These are phyloP conservation scores for Helicorthomorpha holstii DNA, from an alignment of 1,140 invertebrate species.

Conservation along the genomic window DNA sequence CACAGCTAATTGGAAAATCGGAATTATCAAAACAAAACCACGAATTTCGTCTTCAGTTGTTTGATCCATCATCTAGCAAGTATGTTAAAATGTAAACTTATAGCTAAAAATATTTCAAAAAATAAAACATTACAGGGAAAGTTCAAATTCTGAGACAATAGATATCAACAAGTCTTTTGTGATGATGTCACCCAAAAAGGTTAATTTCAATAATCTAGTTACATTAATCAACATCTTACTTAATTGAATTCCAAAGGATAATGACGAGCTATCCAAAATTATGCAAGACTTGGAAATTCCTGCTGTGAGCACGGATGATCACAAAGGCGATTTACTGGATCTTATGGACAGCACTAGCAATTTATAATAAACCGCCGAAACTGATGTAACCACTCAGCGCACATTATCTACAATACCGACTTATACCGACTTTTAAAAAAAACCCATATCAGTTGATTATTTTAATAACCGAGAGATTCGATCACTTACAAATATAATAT, in stretches of 20 bases:
- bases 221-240: background rate
- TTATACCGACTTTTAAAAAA: no score
- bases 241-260: background rate
- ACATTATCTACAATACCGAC: no score
- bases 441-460: no score
- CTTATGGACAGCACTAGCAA: slow-evolving; percentile 1
- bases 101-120: background rate
- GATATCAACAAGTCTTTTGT: no score
- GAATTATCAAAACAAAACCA: background rate
- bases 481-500: background rate
- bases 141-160: no score
- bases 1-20: background rate
- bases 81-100: background rate
- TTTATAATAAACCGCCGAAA: background rate
- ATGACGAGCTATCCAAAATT: background rate
- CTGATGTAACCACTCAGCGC: no score
- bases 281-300: background rate
- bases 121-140: background rate
- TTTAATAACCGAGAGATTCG: no score
- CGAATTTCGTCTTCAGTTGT: slow-evolving; percentile 4
- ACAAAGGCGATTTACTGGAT: slow-evolving; percentile 1
- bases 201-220: background rate
- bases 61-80: background rate
- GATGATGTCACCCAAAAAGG: background rate
- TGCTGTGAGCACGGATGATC: background rate